phyloP scores from a whole-genome alignment of 2,797 vertebrate genomes.

The Echiichthys vipera region DNA sequence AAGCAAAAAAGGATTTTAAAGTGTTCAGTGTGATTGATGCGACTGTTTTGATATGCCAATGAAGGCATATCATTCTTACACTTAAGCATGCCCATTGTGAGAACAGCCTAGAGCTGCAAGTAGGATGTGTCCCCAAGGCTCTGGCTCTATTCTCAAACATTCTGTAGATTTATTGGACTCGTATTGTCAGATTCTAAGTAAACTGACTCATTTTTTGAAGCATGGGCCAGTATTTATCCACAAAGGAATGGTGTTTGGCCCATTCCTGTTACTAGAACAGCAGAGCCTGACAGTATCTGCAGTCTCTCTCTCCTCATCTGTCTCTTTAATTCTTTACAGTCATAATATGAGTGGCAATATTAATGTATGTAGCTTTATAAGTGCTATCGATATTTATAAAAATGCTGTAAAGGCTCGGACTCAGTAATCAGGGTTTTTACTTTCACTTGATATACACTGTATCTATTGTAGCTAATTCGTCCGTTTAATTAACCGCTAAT shows the following conservation, averaged over 20 bases:
- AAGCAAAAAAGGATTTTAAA: slow-evolving; percentile 33
- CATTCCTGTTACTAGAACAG: slow-evolving; percentile 49
- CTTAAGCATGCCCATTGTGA: slow-evolving; percentile 37
- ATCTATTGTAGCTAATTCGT: slow-evolving; percentile 13
- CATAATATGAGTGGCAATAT: background rate
- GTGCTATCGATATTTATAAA: background rate
- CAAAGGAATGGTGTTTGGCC: slow-evolving; percentile 39
- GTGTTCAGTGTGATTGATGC: slow-evolving; percentile 46
- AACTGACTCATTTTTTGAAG: slow-evolving; percentile 44
- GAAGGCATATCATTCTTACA: slow-evolving; percentile 28
- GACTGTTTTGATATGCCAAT: slow-evolving; percentile 49
- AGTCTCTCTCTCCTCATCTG: background rate
- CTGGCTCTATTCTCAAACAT: slow-evolving; percentile 39
- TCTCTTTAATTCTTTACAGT: slow-evolving; percentile 3
- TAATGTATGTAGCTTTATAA: background rate
- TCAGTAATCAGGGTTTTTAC: slow-evolving; percentile 8
- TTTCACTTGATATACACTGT: slow-evolving; percentile 1
- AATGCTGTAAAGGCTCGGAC: background rate
- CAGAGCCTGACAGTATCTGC: slow-evolving; percentile 3
- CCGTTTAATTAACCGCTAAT: slow-evolving; percentile 22
- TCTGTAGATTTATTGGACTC: slow-evolving; percentile 60
- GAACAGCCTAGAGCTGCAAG: slow-evolving; percentile 56
- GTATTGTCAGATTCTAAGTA: slow-evolving; percentile 52
- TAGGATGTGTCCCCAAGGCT: slow-evolving; percentile 60
- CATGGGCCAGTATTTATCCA: slow-evolving; percentile 25